These are phyloP conservation scores for Nothobranchius kuhntae DNA, from an alignment of 2,113 vertebrate species.

Conservation along the genomic window DNA sequence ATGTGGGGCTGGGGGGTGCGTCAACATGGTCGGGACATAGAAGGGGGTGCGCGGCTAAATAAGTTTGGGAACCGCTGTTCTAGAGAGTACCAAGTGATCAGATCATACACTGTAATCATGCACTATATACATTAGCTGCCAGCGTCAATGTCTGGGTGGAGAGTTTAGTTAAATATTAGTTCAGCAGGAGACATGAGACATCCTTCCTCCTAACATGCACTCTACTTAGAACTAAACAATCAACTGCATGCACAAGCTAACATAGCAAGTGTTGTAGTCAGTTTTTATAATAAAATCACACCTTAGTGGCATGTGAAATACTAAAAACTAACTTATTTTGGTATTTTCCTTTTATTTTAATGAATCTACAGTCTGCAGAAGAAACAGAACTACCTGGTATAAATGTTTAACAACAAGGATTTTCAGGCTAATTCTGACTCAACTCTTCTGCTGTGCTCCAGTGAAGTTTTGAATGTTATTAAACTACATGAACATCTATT, in stretches of 20 bases:
- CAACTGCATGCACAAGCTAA: constrained; percentile 43
- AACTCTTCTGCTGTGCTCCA: neutral
- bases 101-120: constrained; percentile 55
- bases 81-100: constrained; percentile 49
- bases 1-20: too few species aligned
- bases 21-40: too few species aligned
- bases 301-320: neutral
- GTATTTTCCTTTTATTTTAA: too few species aligned
- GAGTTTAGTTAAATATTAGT: constrained; percentile 10
- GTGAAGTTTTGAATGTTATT: constrained; percentile 14
- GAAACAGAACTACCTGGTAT: too few species aligned
- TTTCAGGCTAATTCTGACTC: neutral
- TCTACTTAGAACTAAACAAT: constrained; percentile 1
- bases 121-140: constrained; percentile 54
- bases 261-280: constrained; percentile 3
- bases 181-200: constrained; percentile 45
- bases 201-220: constrained; percentile 44
- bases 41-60: too few species aligned
- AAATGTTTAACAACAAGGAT: too few species aligned
- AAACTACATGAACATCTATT: constrained; percentile 34
- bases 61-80: too few species aligned
- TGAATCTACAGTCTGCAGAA: neutral
- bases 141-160: constrained; percentile 18
- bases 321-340: too few species aligned
- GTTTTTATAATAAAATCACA: neutral